These are phyloP conservation scores for Endotricha flammealis DNA, from an alignment of 2,888 invertebrate species.

Conservation along the genomic window DNA sequence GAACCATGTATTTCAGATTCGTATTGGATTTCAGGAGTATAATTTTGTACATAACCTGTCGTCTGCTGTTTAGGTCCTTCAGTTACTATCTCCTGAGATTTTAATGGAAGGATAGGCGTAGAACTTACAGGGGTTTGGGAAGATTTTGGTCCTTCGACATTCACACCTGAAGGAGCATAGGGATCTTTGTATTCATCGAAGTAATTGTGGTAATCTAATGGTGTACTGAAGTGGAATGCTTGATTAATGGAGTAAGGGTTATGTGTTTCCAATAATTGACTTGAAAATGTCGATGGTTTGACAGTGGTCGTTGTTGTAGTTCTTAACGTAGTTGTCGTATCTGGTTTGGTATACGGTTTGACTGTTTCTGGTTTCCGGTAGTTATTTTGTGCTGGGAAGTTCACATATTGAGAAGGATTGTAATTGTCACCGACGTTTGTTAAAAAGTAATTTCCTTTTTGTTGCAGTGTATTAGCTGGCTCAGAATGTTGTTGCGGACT, in stretches of 20 bases:
- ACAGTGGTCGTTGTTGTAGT: conserved; percentile 42
- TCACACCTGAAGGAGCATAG: conserved; percentile 35
- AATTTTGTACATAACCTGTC: conserved; percentile 53
- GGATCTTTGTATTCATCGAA: conserved; percentile 60
- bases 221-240: conserved; percentile 70
- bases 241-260: conserved; percentile 73
- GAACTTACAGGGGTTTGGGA: conserved; percentile 27
- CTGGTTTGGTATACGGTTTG: conserved; percentile 32
- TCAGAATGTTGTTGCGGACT: conserved; percentile 40
- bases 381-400: conserved; percentile 35
- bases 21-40: conserved; percentile 63
- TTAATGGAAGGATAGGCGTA: conserved; percentile 27
- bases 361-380: conserved; percentile 31
- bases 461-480: conserved; percentile 32
- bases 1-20: conserved; percentile 48
- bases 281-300: conserved; percentile 56
- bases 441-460: conserved; percentile 50
- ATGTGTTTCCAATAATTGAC: conserved; percentile 63
- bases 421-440: conserved; percentile 44
- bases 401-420: conserved; percentile 38
- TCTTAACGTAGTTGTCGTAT: conserved; percentile 41
- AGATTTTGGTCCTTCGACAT: conserved; percentile 28
- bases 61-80: conserved; percentile 44
- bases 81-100: conserved; percentile 37
- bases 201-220: conserved; percentile 62